Percentiles rank a stretch among this genome's conserved stretches.
phyloP scores from a whole-genome alignment of 2,888 invertebrate species.

The Oegoconia quadripuncta region DNA sequence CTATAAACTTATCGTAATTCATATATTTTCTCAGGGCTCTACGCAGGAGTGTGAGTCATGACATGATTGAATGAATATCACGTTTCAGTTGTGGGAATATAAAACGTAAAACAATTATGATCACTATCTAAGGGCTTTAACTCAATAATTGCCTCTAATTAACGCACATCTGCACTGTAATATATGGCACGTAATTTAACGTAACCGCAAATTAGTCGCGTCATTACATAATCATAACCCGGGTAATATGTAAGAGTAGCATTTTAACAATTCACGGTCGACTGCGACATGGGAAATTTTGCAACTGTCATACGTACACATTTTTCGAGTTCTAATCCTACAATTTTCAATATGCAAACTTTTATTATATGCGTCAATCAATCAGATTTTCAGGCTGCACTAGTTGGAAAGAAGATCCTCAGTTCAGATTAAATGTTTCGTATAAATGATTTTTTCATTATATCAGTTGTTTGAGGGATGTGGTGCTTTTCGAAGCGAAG shows the following conservation, averaged over 20 bases:
- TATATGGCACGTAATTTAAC: constrained; percentile 36
- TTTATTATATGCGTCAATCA: too few relatives aligned
- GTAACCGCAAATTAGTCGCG: constrained; percentile 32
- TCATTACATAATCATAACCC: constrained; percentile 37
- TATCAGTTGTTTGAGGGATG: too few relatives aligned
- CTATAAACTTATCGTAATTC: neutral
- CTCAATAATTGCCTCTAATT: constrained; percentile 52
- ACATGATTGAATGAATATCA: constrained; percentile 25
- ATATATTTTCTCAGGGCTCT: constrained; percentile 3
- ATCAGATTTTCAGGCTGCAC: too few relatives aligned
- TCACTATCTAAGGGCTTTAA: constrained; percentile 45
- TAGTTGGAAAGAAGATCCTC: too few relatives aligned
- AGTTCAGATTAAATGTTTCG: too few relatives aligned
- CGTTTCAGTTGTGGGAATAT: constrained; percentile 29
- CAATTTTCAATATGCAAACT: too few relatives aligned
- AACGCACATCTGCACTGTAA: constrained; percentile 34
- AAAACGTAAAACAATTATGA: constrained; percentile 47
- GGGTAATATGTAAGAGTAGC: constrained; percentile 13
- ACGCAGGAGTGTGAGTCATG: constrained; percentile 27
- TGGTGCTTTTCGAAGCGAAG: too few relatives aligned
- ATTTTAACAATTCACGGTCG: constrained; percentile 27
- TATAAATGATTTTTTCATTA: too few relatives aligned
- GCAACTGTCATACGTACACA: too few relatives aligned
- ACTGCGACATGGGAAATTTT: constrained; percentile 31
- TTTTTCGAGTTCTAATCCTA: too few relatives aligned